Base-by-base conservation (phyloP, 2,797 vertebrate genomes). In the Muraenolepis orangiensis region DNA sequence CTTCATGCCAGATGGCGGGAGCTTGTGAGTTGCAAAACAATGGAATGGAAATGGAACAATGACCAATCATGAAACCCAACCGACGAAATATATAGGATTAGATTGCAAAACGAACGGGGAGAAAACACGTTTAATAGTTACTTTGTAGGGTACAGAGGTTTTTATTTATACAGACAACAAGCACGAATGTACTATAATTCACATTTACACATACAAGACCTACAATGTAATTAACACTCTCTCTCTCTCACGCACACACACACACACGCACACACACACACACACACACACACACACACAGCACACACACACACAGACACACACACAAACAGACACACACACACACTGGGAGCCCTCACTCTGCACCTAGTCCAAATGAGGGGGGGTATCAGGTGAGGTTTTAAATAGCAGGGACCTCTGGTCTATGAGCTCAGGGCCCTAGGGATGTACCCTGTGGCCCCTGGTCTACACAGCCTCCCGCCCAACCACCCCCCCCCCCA, bases 371-470 rank as follows among this genome's bases (percentile, higher is more conserved):
- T 88, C 90, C 90, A 91, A 90, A n/a, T n/a, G n/a, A 91, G 90
- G 88, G 90, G 88, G 89, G 89, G 92, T 93, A 94, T 94, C 93
- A 92, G 86, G 91, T 94, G 90, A 93, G 91, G 90, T 93, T 94
- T 94, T 93, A 94, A 94, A 94, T 93, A 93, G 91, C 38, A 72
- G 83, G 87, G 93, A 12, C 88, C 92, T 88, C 90, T 72, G 82
- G 73, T 40, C 84, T 81, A 91, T 93, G 91, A 93, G 92, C 91
- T 93, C 89, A 90, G 87, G 90, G 86, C 91, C 92, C 86, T 87
- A 28, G 74, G 90, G 87, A 92, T 91, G 82, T 83, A 82, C 84
- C 87, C 82, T 67, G 38, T 90, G 89, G 88, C 91, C 92, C 87
- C 82, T 86, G 84, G 81, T 86, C 89, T 89, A 85, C 85, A 81